Percentiles rank a stretch among this genome's conserved stretches.
Conservation (phyloP, 2,797 vertebrate genomes). For the Tragelaphus oryx region DNA sequence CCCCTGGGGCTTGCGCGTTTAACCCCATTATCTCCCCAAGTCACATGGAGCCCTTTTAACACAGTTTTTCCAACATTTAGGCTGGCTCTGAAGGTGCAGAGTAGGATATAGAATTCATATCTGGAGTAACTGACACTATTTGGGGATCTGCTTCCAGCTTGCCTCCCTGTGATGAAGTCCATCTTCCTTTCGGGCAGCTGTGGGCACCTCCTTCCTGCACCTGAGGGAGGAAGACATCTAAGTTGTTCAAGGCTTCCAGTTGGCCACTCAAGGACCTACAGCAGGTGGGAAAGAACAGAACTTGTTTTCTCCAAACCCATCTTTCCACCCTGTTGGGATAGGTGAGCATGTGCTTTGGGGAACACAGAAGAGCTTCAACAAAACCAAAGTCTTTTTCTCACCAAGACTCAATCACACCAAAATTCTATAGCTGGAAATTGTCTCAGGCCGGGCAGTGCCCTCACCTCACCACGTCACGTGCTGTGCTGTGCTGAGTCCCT, state of each 20-base stretch:
- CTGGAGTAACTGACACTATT: not conserved
- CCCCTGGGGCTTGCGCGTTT: not conserved
- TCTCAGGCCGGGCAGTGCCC: not conserved
- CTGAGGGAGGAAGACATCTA: not conserved
- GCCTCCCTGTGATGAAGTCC: too few species aligned
- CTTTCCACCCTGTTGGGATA: not conserved
- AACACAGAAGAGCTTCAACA: not conserved
- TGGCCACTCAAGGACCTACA: not conserved
- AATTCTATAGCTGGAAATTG: not conserved
- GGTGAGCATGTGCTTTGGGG: not conserved
- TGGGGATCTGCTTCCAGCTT: not conserved
- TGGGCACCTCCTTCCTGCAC: not conserved
- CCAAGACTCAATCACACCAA: not conserved
- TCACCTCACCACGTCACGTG: not conserved
- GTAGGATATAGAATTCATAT: not conserved
- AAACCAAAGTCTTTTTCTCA: not conserved
- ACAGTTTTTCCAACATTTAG: not conserved
- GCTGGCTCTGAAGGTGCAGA: not conserved
- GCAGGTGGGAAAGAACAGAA: not conserved
- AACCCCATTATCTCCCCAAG: not conserved
- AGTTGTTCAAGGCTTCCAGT: not conserved
- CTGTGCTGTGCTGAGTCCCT: not conserved
- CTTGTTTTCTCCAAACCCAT: not conserved
- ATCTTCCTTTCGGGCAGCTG: not conserved
- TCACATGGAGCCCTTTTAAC: rapidly evolving